Evolutionary conservation across 2,113 vertebrate genomes (phyloP).

Genomic region (Poeciliopsis retropinna): DNA sequence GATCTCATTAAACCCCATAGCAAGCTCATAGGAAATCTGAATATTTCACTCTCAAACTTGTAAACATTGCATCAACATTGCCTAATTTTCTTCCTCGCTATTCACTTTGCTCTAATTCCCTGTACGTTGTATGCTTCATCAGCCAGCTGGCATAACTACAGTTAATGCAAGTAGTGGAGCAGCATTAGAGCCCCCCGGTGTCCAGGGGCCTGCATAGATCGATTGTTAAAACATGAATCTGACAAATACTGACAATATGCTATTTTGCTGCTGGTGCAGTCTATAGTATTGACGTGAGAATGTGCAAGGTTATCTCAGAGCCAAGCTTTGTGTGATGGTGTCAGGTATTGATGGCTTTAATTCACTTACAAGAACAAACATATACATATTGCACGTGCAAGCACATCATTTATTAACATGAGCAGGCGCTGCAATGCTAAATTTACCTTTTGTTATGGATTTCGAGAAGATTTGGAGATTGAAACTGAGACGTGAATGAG

Average conservation of each 20-base stretch:
- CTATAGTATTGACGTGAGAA: neutral
- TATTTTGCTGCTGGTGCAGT: slow-evolving; percentile 1
- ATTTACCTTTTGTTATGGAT: neutral
- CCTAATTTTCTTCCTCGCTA: neutral
- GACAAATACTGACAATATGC: slow-evolving; percentile 1
- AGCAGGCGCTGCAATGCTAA: neutral
- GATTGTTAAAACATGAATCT: slow-evolving; percentile 1
- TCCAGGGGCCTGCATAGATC: neutral
- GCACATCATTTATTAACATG: neutral
- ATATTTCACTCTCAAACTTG: neutral
- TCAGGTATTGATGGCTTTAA: neutral
- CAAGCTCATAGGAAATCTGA: neutral
- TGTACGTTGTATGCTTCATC: neutral
- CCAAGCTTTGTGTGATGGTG: neutral
- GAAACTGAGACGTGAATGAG: neutral
- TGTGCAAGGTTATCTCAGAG: neutral
- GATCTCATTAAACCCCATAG: neutral
- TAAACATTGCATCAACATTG: neutral
- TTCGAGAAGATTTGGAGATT: neutral
- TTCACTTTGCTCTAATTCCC: neutral
- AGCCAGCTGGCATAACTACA: neutral
- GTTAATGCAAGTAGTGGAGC: neutral
- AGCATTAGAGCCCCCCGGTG: neutral
- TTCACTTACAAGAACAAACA: neutral
- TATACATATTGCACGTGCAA: neutral